A percentile compares a stretch with the other conserved stretches of the same genome.
Evolutionary conservation across 1,140 invertebrate genomes (phyloP).

Genomic region (Trichoplusia ni): DNA sequence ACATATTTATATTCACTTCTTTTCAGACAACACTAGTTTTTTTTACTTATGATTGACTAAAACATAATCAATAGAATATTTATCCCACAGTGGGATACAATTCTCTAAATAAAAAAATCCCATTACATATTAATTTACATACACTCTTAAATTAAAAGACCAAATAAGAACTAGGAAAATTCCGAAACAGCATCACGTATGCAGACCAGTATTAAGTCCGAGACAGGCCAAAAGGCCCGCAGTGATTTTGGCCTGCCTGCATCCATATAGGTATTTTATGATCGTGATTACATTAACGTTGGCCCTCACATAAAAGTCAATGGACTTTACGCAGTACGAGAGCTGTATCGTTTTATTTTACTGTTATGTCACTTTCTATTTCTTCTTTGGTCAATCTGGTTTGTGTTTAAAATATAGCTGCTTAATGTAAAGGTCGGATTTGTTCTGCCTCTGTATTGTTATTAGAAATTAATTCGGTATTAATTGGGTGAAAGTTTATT

Average conservation of each 20-base stretch:
- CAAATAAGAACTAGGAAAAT: slow-evolving; percentile 1
- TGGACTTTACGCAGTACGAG: slow-evolving; percentile 46
- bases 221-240: background rate
- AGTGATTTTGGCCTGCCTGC: slow-evolving; percentile 9
- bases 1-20: too few relatives aligned
- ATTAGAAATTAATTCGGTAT: too few relatives aligned
- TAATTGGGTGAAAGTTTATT: too few relatives aligned
- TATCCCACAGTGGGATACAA: too few relatives aligned
- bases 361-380: slow-evolving; percentile 51
- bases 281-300: slow-evolving; percentile 43
- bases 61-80: too few relatives aligned
- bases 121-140: too few relatives aligned
- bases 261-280: slow-evolving; percentile 2
- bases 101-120: too few relatives aligned
- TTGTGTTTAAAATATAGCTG: slow-evolving; percentile 3
- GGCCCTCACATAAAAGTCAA: slow-evolving; percentile 54
- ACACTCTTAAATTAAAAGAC: too few relatives aligned
- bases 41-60: too few relatives aligned
- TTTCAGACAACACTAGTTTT: too few relatives aligned
- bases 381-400: slow-evolving; percentile 38
- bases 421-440: too few relatives aligned
- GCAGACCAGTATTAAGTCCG: background rate
- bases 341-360: slow-evolving; percentile 57
- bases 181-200: slow-evolving; percentile 16
- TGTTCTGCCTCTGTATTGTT: too few relatives aligned